A percentile compares a stretch with the other conserved stretches of the same genome.
Evolutionary conservation across 1,140 invertebrate genomes (phyloP).

Genomic region (Copidosoma floridanum): DNA sequence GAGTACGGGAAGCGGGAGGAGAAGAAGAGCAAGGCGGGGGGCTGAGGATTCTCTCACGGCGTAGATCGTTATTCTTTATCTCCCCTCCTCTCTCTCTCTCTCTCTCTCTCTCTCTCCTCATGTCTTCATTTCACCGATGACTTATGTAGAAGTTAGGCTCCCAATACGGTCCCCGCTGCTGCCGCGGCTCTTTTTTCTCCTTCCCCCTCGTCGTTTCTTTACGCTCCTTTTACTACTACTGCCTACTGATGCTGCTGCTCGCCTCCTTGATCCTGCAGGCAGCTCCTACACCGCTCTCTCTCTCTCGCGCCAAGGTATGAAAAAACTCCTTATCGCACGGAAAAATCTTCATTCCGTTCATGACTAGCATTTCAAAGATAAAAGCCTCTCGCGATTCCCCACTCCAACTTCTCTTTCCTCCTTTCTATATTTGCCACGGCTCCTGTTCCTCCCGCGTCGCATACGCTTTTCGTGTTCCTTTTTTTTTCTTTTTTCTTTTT

Average conservation of each 20-base stretch:
- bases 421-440: slow-evolving; percentile 19
- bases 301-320: slow-evolving; percentile 35
- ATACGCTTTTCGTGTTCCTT: too few relatives aligned
- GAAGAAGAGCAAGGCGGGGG: background rate
- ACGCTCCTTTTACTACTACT: slow-evolving; percentile 25
- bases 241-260: too few relatives aligned
- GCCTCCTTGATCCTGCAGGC: slow-evolving; percentile 1
- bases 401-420: slow-evolving; percentile 13
- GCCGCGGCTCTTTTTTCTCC: slow-evolving; percentile 9
- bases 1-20: background rate
- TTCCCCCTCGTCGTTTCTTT: background rate
- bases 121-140: slow-evolving; percentile 31
- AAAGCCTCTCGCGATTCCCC: slow-evolving; percentile 27
- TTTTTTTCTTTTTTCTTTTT: too few relatives aligned
- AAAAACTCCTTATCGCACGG: slow-evolving; percentile 41
- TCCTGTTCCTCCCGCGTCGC: slow-evolving; percentile 28
- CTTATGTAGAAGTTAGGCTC: slow-evolving; percentile 30
- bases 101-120: slow-evolving; percentile 28
- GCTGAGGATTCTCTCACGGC: slow-evolving; percentile 25
- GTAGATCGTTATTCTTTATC: slow-evolving; percentile 31
- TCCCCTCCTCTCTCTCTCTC: slow-evolving; percentile 23
- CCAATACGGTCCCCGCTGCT: slow-evolving; percentile 13
- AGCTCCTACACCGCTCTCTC: background rate
- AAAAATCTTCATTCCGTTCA: slow-evolving; percentile 38
- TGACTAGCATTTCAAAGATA: slow-evolving; percentile 34